A percentile compares a stretch with the other conserved stretches of the same genome.
These are phyloP conservation scores for Sylvicola cinctus DNA, from an alignment of 2,888 invertebrate genomes.

Conservation along the genomic window DNA sequence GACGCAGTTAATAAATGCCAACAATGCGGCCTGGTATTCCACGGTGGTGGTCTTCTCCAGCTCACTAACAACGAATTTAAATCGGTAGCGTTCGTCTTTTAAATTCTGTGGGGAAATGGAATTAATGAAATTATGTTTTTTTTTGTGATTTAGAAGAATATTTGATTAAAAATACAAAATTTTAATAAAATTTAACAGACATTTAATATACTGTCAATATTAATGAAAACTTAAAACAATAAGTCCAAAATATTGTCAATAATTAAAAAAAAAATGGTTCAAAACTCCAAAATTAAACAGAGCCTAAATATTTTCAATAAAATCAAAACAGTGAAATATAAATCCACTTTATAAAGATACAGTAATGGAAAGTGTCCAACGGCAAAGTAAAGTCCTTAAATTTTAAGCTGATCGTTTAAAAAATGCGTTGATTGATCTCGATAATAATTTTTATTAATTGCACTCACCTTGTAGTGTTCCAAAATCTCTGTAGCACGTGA, in stretches of 20 bases:
- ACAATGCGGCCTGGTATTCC: constrained; percentile 78
- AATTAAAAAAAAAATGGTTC: no score
- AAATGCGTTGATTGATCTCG: no score
- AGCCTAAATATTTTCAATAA: no score
- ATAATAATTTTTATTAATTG: no score
- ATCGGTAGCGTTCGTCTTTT: constrained; percentile 74
- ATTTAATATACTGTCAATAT: background rate
- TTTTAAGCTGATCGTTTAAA: no score
- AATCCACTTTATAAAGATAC: no score
- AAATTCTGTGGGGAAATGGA: constrained; percentile 37
- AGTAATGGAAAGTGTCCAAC: no score
- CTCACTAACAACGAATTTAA: constrained; percentile 75
- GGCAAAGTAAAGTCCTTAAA: no score
- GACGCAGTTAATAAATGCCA: constrained; percentile 90
- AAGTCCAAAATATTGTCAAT: no score
- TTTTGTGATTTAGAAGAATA: background rate
- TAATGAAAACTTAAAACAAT: no score
- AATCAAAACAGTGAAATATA: no score
- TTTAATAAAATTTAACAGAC: background rate
- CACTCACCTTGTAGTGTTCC: constrained; percentile 86
- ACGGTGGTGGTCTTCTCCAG: constrained; percentile 57
- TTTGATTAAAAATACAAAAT: background rate
- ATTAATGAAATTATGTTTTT: background rate
- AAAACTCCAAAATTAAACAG: no score
- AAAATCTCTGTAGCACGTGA: constrained; percentile 72